Evolutionary conservation across 2,113 vertebrate species (phyloP), one percentile per base, ranked within the genome.

Genomic region (Amia ocellicauda): DNA sequence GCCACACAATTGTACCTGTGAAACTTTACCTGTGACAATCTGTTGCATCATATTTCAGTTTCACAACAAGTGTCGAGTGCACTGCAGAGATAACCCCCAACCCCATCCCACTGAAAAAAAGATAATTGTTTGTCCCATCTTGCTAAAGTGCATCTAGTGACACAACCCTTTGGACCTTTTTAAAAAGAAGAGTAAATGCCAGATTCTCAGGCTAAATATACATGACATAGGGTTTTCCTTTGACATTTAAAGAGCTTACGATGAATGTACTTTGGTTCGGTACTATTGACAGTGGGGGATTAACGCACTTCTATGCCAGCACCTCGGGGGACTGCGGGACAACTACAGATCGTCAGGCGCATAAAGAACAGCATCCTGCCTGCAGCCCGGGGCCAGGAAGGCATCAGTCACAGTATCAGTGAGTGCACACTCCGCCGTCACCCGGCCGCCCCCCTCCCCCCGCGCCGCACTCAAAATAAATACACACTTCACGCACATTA

Each of bases 171-270:
- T 36, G 31, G 5, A 36, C 31, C 82, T 75, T 79, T 74, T 71
- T 71, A 83, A 78, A 77, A 71, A 70, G 68, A 81, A 89, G 83
- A 86, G 85, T 86, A 91, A 91, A 91, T 91, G 84, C 87, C 89
- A 91, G 68, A 63, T 23, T 55, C 56, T 41, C 20, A 41, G 23
- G 57, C 10, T 67, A 51, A 53, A 59, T 67, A 60, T 28, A 60
- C 76, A 73, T 72, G 80, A 69, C 76, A 71, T 26, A 58, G 59
- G 59, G 83, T 77, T 57, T 75, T 72, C 76, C 79, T 76, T 81
- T 91, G 89, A 90, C 88, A 90, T 91, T 91, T 90, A 82, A 83
- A 89, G 77, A 89, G 88, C 87, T 91, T 84, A 88, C 78, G 71
- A 79, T 65, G 77, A 72, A 83, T 90, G 88, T 88, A 85, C 81